Conservation (phyloP, 2,797 vertebrate genomes). For the Pangasius krempfi region DNA sequence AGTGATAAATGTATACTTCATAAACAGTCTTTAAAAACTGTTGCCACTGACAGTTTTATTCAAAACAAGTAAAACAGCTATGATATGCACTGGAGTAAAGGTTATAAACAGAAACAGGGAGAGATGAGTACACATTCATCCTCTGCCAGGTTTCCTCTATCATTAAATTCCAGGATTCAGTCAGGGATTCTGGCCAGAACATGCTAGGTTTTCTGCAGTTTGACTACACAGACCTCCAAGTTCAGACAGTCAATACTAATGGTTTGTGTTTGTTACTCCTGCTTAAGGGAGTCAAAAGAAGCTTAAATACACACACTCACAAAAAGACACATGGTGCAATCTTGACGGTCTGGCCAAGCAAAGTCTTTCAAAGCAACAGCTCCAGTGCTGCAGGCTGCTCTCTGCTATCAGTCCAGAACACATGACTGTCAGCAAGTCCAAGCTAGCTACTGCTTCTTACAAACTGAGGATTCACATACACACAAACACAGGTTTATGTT, state of each 20-base stretch:
- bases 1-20: neutral
- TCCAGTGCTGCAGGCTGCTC: conserved; percentile 68
- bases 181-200: conserved; percentile 30
- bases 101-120: neutral
- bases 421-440: conserved; percentile 29
- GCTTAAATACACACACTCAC: conserved; percentile 24
- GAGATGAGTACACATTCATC: neutral
- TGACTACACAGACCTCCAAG: conserved; percentile 20
- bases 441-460: conserved; percentile 14
- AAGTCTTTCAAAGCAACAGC: conserved; percentile 64
- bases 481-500: neutral
- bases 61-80: neutral
- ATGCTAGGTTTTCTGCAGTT: conserved; percentile 37
- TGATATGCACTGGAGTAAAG: neutral
- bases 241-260: conserved; percentile 19
- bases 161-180: conserved; percentile 40
- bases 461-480: neutral
- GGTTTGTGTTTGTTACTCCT: conserved; percentile 5
- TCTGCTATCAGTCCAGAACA: conserved; percentile 46
- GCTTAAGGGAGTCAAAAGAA: conserved; percentile 7
- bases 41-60: neutral
- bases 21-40: neutral
- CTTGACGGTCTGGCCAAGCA: conserved; percentile 65
- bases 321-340: conserved; percentile 19
- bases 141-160: conserved; percentile 46